phyloP scores from a whole-genome alignment of 2,797 vertebrate species.

The Tragelaphus oryx region DNA sequence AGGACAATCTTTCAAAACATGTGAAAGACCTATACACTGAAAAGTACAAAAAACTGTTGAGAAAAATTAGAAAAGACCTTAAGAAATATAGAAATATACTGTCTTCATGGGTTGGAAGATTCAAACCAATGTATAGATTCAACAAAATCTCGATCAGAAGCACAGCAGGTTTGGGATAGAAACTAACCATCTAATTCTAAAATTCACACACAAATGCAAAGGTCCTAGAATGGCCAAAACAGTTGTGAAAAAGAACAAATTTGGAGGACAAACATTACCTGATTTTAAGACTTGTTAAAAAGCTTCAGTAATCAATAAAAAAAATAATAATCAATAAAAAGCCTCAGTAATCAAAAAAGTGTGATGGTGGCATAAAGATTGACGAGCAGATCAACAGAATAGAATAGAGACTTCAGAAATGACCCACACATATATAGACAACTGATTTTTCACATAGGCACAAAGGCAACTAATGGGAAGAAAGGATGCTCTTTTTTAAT shows the following conservation, averaged over 20 bases:
- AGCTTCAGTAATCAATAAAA: background rate
- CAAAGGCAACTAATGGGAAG: background rate
- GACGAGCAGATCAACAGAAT: background rate
- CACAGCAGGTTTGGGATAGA: slow-evolving; percentile 15
- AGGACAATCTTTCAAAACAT: slow-evolving; percentile 42
- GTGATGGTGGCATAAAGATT: background rate
- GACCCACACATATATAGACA: background rate
- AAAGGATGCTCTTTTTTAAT: slow-evolving; percentile 44
- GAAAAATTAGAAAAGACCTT: slow-evolving; percentile 28
- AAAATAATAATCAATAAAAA: background rate
- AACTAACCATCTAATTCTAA: slow-evolving; percentile 19
- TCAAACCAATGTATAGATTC: slow-evolving; percentile 10
- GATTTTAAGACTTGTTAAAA: slow-evolving; percentile 32
- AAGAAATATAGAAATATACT: slow-evolving; percentile 9
- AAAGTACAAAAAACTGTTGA: slow-evolving; percentile 18
- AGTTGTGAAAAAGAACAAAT: slow-evolving; percentile 32
- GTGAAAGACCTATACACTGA: background rate
- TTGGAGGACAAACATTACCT: slow-evolving; percentile 9
- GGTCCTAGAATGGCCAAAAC: background rate
- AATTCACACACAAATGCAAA: slow-evolving; percentile 51
- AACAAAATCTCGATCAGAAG: background rate
- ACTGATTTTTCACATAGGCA: slow-evolving; percentile 20
- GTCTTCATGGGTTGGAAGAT: background rate
- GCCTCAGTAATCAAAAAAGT: background rate
- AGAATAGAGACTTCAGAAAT: background rate